Evolutionary conservation across 2,888 invertebrate species (phyloP), one percentile per base, ranked within the genome.

Genomic region (Ceriagrion tenellum): DNA sequence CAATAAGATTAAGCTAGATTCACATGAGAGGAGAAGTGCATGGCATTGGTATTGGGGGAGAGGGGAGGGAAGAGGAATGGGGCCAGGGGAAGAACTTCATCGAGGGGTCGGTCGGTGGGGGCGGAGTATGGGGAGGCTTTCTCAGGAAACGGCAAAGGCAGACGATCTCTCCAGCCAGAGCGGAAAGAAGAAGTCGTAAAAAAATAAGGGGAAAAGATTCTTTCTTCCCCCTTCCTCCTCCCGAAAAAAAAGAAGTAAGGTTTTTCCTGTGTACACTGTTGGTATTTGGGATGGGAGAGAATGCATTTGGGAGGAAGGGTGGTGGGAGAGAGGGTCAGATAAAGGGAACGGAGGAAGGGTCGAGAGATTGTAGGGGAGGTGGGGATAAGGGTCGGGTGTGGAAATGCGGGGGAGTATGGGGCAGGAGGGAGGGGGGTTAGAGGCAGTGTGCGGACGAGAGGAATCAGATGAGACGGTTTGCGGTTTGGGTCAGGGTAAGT

Each of bases 181-280:
- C 30, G 81, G 81, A 81, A 69, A 81, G 81, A 81, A 81, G 81
- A 81, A 81, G 81, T 81, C 81, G 81, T 81, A 81, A 81, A 81
- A 59, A 81, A 81, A 81, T 81, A 81, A 81, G 81, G 81, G 35
- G 81, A 69, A 13, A 23, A 26, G 81, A 35, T 81, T 18, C 81
- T 81, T 81, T n/a, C 69, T n/a, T n/a, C n/a, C 69, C 69, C 81
- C 35, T 35, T 0, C 81, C 10, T 8, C 26, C 69, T n/a, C 69
- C 69, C 23, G 69, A 16, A 56, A 56, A 56, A 16, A 63, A 69
- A n/a, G 10, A 18, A 26, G 81, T n/a, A 3, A n/a, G 35, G 35
- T 81, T 81, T 81, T 30, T 81, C 81, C 81, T 81, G 81, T 81
- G 81, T 81, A 81, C 16, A 81, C 81, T 81, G 81, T 81, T 81